Percentiles rank a stretch among this genome's conserved stretches.
These are phyloP conservation scores for Eutolmus rufibarbis DNA, from an alignment of 2,888 invertebrate species.

Conservation along the genomic window DNA sequence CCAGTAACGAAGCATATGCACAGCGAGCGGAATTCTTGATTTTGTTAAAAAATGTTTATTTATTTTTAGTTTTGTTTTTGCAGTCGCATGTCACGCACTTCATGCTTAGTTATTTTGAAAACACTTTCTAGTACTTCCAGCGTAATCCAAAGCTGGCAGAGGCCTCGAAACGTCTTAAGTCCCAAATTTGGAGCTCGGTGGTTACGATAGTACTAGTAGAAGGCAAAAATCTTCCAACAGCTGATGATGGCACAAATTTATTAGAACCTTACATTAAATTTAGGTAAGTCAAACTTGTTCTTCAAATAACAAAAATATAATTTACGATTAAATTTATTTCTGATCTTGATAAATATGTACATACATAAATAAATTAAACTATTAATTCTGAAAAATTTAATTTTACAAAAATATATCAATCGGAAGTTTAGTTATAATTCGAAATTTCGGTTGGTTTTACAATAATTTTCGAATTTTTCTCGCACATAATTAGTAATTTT, in stretches of 20 bases:
- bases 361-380: no score
- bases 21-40: not conserved
- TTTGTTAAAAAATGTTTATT: not conserved
- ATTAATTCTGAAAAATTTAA: no score
- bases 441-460: no score
- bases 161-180: slow-evolving; percentile 84
- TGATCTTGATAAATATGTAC: no score
- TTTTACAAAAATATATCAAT: no score
- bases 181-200: slow-evolving; percentile 96
- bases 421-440: no score
- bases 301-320: not conserved
- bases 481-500: no score
- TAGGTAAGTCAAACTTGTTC: slow-evolving; percentile 68
- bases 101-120: not conserved
- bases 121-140: slow-evolving; percentile 73
- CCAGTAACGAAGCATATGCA: not conserved
- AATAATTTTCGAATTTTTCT: no score
- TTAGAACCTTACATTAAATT: slow-evolving; percentile 97
- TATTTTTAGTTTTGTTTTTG: not conserved
- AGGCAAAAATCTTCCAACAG: slow-evolving; percentile 89
- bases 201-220: slow-evolving; percentile 97
- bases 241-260: slow-evolving; percentile 80
- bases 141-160: slow-evolving; percentile 80
- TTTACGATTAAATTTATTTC: not conserved
- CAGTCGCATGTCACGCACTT: not conserved